These are phyloP conservation scores for Lobophora halterata DNA, from an alignment of 2,888 invertebrate species.

Conservation along the genomic window DNA sequence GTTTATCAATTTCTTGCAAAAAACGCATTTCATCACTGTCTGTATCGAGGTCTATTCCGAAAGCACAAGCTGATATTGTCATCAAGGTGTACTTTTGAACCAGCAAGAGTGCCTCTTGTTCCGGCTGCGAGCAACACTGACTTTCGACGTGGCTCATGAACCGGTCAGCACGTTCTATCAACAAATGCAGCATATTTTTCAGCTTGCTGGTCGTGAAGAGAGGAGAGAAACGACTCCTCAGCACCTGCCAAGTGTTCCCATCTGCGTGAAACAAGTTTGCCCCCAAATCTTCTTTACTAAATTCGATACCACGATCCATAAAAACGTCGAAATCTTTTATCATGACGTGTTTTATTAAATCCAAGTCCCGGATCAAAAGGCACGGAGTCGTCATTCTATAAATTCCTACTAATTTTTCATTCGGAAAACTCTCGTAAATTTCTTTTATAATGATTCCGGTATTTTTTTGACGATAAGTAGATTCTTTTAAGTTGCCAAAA, in stretches of 20 bases:
- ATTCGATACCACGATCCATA: conserved; percentile 46
- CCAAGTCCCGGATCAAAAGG: conserved; percentile 50
- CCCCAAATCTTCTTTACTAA: conserved; percentile 47
- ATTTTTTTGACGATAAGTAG: conserved; percentile 34
- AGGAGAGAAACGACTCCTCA: conserved; percentile 49
- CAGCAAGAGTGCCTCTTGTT: conserved; percentile 38
- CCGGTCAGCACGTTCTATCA: conserved; percentile 38
- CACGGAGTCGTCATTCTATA: conserved; percentile 49
- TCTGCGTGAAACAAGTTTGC: conserved; percentile 51
- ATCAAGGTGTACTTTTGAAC: conserved; percentile 44
- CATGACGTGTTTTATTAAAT: conserved; percentile 50
- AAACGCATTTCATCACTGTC: conserved; percentile 27
- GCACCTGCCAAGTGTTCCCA: conserved; percentile 48
- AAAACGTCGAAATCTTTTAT: conserved; percentile 56
- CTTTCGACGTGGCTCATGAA: conserved; percentile 36
- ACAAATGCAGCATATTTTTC: conserved; percentile 39
- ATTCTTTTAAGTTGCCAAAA: conserved; percentile 46
- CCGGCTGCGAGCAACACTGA: conserved; percentile 24
- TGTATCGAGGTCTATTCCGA: conserved; percentile 41
- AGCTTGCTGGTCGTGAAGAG: conserved; percentile 57
- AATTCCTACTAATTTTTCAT: conserved; percentile 54
- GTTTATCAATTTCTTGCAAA: conserved; percentile 27
- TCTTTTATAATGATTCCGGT: conserved; percentile 35
- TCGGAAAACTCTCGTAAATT: conserved; percentile 40
- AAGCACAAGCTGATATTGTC: conserved; percentile 42